Conservation (phyloP, 2,113 vertebrate genomes). For the Nerophis ophidion region DNA sequence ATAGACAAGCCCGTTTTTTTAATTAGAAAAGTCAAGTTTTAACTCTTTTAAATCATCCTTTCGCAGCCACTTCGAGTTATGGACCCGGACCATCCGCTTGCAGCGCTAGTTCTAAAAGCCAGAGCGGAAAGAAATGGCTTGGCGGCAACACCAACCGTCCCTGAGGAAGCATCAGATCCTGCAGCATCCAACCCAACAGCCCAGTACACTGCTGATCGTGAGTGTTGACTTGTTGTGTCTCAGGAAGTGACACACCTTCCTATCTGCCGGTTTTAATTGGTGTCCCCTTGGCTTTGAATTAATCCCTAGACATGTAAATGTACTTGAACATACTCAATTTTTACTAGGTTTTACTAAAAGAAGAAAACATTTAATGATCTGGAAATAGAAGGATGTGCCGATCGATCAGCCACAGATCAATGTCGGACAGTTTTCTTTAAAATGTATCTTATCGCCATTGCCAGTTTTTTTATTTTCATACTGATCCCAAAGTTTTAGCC, state of each 20-base stretch:
- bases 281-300: too few species aligned
- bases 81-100: constrained; percentile 93
- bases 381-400: too few species aligned
- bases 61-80: constrained; percentile 89
- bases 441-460: too few species aligned
- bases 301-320: too few species aligned
- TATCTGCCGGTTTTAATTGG: too few species aligned
- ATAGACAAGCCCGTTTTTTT: neutral
- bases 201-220: constrained; percentile 85
- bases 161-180: constrained; percentile 60
- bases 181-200: constrained; percentile 57
- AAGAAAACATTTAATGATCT: too few species aligned
- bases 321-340: too few species aligned
- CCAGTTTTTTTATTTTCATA: too few species aligned
- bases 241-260: neutral
- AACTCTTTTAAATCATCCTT: neutral
- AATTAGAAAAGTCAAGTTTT: neutral
- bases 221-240: constrained; percentile 58
- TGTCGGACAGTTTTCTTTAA: too few species aligned
- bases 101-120: constrained; percentile 86
- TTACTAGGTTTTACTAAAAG: too few species aligned
- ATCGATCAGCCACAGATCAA: too few species aligned
- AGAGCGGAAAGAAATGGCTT: constrained; percentile 81
- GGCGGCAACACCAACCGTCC: constrained; percentile 41
- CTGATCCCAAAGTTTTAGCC: too few species aligned